Percentiles rank a stretch among this genome's conserved stretches.
These are phyloP conservation scores for Enteromius afrohamiltoni DNA, from an alignment of 2,797 vertebrate genomes.

Conservation along the genomic window DNA sequence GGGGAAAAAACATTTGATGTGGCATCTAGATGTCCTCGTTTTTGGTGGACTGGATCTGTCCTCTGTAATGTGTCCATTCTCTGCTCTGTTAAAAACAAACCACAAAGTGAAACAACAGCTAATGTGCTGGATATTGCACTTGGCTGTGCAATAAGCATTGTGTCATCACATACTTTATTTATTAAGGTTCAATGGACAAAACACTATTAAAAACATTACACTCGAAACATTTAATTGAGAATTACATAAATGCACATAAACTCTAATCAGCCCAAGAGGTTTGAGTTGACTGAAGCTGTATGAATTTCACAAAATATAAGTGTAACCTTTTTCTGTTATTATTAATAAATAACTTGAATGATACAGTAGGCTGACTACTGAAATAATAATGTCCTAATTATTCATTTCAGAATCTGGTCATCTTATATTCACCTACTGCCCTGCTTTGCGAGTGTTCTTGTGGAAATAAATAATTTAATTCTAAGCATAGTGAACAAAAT, in stretches of 20 bases:
- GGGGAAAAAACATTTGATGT: background rate
- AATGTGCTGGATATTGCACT: background rate
- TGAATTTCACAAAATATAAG: background rate
- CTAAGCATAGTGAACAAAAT: background rate
- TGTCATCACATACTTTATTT: background rate
- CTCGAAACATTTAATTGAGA: background rate
- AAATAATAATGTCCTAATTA: background rate
- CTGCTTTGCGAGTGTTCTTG: background rate
- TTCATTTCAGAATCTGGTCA: background rate
- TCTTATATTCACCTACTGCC: background rate
- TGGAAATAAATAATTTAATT: background rate
- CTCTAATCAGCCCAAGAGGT: background rate
- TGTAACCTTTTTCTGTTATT: background rate
- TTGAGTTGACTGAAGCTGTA: background rate
- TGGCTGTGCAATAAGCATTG: background rate
- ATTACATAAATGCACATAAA: no score
- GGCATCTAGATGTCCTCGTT: background rate
- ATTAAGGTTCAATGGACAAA: background rate
- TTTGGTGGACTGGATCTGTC: background rate
- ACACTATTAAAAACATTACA: background rate
- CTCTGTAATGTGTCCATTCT: background rate
- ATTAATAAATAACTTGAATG: background rate
- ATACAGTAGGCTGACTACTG: background rate
- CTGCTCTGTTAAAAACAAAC: background rate
- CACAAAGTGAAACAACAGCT: background rate